Conservation (phyloP, 2,797 vertebrate genomes). For the Xyrichtys novacula region DNA sequence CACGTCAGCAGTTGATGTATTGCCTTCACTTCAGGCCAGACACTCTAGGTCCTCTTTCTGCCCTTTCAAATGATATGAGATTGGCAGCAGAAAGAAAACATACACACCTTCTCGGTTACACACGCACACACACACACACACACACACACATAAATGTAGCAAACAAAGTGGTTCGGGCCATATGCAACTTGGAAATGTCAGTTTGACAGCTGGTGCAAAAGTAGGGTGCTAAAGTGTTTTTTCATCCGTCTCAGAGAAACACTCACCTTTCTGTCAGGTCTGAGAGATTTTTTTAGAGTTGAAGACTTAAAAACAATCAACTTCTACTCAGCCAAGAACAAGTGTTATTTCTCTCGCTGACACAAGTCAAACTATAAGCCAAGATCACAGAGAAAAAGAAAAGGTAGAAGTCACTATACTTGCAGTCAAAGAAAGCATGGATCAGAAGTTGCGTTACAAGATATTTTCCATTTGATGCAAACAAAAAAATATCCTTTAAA, state of each 20-base stretch:
- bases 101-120: conserved; percentile 6
- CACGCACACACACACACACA: no score
- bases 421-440: no score
- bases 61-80: conserved; percentile 52
- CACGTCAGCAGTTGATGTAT: conserved; percentile 61
- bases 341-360: neutral
- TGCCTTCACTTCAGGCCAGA: conserved; percentile 50
- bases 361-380: neutral
- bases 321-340: neutral
- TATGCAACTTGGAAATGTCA: conserved; percentile 29
- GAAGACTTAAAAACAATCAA: neutral
- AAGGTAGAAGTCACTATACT: neutral
- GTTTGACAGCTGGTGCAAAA: conserved; percentile 23
- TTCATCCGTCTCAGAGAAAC: neutral
- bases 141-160: neutral
- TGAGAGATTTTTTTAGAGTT: neutral
- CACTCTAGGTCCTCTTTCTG: conserved; percentile 45
- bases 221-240: neutral
- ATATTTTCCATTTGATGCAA: no score
- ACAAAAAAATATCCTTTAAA: no score
- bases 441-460: no score
- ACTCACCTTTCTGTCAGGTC: neutral
- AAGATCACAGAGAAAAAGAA: neutral
- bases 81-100: conserved; percentile 41
- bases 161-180: conserved; percentile 29